phyloP scores from a whole-genome alignment of 2,888 invertebrate species.

The Phalera bucephala region DNA sequence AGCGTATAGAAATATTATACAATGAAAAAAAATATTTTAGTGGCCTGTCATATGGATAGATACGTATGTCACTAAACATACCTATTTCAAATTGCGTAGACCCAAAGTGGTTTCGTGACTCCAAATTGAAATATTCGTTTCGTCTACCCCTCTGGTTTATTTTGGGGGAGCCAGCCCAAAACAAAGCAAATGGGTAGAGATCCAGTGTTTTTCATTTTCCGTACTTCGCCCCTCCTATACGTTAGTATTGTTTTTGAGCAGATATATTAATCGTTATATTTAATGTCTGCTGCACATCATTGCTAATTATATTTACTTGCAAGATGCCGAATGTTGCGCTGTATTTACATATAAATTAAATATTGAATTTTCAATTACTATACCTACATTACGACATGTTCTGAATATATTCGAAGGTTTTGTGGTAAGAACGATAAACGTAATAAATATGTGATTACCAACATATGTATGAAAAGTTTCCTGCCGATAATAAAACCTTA shows the following conservation, averaged over 20 bases:
- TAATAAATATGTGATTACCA: slow-evolving; percentile 25
- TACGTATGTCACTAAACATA: too few species aligned
- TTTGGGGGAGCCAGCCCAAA: not conserved
- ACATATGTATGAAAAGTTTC: slow-evolving; percentile 42
- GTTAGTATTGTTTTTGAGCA: too few species aligned
- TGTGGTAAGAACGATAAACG: slow-evolving; percentile 15
- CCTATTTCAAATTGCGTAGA: too few species aligned
- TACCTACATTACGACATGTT: not conserved
- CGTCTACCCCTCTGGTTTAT: not conserved
- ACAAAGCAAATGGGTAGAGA: not conserved
- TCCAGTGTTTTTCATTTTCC: not conserved
- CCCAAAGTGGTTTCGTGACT: not conserved
- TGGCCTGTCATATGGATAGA: too few species aligned
- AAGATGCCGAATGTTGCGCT: not conserved
- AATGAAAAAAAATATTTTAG: too few species aligned
- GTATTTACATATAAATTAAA: not conserved
- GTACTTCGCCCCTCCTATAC: too few species aligned
- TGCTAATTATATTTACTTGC: too few species aligned
- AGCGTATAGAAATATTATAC: not conserved
- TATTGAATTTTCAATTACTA: not conserved
- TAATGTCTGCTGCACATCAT: not conserved
- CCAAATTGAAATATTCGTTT: not conserved
- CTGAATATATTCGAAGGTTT: slow-evolving; percentile 5
- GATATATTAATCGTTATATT: too few species aligned
- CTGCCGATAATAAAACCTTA: slow-evolving; percentile 48